Evolutionary conservation across 2,888 invertebrate genomes (phyloP).

Genomic region (Macrosiphum euphorbiae): DNA sequence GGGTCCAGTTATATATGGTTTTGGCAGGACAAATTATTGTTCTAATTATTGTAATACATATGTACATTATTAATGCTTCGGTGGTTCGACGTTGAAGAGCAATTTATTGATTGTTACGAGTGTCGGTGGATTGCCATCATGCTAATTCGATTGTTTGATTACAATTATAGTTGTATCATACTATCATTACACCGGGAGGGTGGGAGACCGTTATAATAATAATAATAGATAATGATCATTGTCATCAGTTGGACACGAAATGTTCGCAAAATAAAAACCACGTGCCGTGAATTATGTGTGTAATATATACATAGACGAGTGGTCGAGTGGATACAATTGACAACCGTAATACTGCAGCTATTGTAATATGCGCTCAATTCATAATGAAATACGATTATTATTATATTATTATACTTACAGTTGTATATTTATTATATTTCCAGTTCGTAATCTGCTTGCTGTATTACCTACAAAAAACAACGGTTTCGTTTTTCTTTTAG

Average conservation of each 20-base stretch:
- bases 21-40: constrained; percentile 60
- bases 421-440: not conserved
- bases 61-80: constrained; percentile 53
- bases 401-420: not conserved
- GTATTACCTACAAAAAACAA: not conserved
- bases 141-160: constrained; percentile 63
- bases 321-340: not conserved
- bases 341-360: not conserved
- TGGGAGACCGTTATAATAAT: not conserved
- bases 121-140: constrained; percentile 13
- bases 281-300: constrained; percentile 3
- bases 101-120: constrained; percentile 40
- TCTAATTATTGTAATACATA: constrained; percentile 39
- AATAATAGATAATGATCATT: constrained; percentile 19
- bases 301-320: too few relatives aligned
- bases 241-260: constrained; percentile 18
- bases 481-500: not conserved
- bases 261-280: constrained; percentile 26
- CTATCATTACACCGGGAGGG: constrained; percentile 14
- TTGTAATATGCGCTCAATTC: not conserved
- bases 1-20: constrained; percentile 30
- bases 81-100: constrained; percentile 50
- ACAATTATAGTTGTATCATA: constrained; percentile 26
- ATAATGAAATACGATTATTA: not conserved
- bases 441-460: not conserved